phyloP scores from a whole-genome alignment of 2,113 vertebrate species.

The Martes martes region DNA sequence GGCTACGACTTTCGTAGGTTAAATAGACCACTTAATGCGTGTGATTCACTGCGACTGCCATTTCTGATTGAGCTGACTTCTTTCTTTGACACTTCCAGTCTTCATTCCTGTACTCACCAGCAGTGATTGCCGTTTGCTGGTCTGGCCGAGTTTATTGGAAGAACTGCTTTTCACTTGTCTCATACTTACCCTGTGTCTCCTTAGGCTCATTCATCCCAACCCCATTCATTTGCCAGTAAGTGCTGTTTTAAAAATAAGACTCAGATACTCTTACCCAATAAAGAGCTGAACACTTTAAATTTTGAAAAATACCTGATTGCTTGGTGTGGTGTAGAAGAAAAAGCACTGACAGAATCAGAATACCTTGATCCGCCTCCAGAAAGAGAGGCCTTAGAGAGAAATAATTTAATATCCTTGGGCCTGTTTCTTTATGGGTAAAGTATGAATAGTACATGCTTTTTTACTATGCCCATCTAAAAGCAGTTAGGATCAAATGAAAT shows the following conservation, averaged over 20 bases:
- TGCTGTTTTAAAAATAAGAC: not conserved
- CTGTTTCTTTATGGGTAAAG: not conserved
- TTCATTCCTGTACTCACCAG: not conserved
- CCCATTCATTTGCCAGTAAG: not conserved
- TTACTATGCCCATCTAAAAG: not conserved
- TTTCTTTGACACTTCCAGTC: not conserved
- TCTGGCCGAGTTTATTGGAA: not conserved
- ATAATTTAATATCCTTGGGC: not conserved
- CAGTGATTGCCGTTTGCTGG: not conserved
- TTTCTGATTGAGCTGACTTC: not conserved
- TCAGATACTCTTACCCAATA: not conserved
- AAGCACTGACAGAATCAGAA: not conserved
- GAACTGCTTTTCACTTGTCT: not conserved
- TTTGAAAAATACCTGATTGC: not conserved
- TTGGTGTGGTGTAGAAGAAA: not conserved
- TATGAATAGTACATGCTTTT: not conserved
- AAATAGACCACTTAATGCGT: not conserved
- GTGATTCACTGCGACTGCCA: not conserved
- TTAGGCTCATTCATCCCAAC: not conserved
- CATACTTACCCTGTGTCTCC: not conserved
- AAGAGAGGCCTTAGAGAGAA: not conserved
- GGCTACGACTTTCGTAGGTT: not conserved
- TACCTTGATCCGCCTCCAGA: not conserved
- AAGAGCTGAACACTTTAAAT: not conserved
- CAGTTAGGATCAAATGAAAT: not conserved